phyloP scores from a whole-genome alignment of 2,113 vertebrate species.

The Nymphicus hollandicus region DNA sequence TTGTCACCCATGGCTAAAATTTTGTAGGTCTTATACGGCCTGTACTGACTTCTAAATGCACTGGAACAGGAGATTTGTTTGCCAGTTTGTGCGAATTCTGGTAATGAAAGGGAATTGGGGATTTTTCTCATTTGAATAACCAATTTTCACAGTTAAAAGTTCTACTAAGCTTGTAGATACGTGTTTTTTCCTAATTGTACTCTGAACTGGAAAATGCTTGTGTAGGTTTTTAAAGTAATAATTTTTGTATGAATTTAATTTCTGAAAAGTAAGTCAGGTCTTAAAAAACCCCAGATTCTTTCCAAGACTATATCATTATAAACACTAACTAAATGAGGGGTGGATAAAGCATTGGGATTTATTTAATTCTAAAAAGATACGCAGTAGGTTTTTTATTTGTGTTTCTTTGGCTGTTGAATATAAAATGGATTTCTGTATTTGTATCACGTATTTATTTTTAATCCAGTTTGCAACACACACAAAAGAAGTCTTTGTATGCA shows the following conservation, averaged over 20 bases:
- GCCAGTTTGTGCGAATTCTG: background rate
- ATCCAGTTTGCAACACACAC: background rate
- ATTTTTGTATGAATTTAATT: background rate
- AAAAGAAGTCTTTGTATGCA: background rate
- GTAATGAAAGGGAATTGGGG: background rate
- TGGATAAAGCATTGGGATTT: background rate
- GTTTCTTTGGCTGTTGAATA: background rate
- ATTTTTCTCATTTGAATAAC: background rate
- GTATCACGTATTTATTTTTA: background rate
- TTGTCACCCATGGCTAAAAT: background rate
- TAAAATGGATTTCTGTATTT: background rate
- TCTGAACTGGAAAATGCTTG: background rate
- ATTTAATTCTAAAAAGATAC: background rate
- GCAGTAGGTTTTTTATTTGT: background rate
- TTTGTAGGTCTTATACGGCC: background rate
- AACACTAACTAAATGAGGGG: background rate
- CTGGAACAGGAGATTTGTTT: background rate
- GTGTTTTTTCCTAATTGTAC: background rate
- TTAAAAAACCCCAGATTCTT: background rate
- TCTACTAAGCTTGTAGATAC: background rate
- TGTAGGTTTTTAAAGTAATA: background rate
- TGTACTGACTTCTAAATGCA: background rate
- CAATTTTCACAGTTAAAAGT: background rate
- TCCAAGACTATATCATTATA: background rate
- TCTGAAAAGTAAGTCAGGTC: background rate